These are phyloP conservation scores for Psilopsiagon aurifrons DNA, from an alignment of 2,113 vertebrate genomes.

Conservation along the genomic window DNA sequence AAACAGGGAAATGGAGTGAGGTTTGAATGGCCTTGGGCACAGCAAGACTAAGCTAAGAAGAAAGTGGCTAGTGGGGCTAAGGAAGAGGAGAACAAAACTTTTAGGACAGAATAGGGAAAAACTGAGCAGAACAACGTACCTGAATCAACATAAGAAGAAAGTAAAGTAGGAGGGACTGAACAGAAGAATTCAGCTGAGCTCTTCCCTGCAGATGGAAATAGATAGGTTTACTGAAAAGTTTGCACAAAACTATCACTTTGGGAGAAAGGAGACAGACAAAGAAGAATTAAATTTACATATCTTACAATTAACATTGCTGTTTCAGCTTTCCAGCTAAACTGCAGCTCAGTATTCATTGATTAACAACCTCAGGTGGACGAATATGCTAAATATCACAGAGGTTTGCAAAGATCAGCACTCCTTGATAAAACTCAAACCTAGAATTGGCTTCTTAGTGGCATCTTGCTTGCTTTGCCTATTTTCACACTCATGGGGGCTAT, in stretches of 20 bases:
- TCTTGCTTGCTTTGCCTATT: not conserved
- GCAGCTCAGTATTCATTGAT: not conserved
- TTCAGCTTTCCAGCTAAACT: not conserved
- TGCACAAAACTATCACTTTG: not conserved
- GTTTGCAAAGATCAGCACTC: not conserved
- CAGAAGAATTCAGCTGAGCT: not conserved
- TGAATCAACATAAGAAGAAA: not conserved
- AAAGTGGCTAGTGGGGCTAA: not conserved
- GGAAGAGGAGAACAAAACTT: not conserved
- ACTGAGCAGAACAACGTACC: not conserved
- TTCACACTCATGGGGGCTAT: not conserved
- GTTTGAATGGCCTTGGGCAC: not conserved
- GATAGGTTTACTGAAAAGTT: not conserved
- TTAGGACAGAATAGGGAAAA: not conserved
- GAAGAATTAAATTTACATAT: not conserved
- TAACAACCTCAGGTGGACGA: not conserved
- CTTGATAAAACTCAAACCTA: not conserved
- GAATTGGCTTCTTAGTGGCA: not conserved
- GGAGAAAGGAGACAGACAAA: not conserved
- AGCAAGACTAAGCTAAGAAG: not conserved
- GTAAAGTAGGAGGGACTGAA: not conserved
- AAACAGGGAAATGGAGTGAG: not conserved
- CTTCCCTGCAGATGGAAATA: not conserved
- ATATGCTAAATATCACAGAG: not conserved
- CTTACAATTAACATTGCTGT: not conserved